Percentiles rank a stretch among this genome's conserved stretches.
Evolutionary conservation across 2,797 vertebrate genomes (phyloP).

Genomic region (Micropoecilia bifurca): DNA sequence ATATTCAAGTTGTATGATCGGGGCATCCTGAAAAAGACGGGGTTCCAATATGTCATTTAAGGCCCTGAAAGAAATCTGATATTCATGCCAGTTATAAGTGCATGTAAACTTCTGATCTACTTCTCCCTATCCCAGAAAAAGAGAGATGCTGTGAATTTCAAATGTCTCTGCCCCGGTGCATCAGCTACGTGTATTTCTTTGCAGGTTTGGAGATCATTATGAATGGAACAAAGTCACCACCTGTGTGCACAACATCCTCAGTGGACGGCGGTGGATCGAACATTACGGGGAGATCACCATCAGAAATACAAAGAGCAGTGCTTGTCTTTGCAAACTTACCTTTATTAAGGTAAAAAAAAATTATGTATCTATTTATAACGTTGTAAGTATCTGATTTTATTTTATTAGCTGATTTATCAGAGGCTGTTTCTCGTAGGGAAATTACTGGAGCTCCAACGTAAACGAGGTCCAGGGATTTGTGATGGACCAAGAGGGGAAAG

Average conservation of each 20-base stretch:
- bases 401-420: neutral
- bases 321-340: slow-evolving; percentile 98
- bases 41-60: neutral
- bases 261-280: slow-evolving; percentile 96
- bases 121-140: neutral
- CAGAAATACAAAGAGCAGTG: slow-evolving; percentile 92
- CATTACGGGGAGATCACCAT: slow-evolving; percentile 98
- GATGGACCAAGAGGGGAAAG: slow-evolving; percentile 97
- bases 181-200: slow-evolving; percentile 25
- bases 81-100: neutral
- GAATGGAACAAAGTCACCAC: slow-evolving; percentile 99
- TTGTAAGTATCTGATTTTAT: neutral
- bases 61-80: neutral
- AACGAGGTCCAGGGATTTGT: slow-evolving; percentile 97
- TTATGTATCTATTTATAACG: neutral
- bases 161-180: neutral
- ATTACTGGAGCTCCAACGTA: slow-evolving; percentile 98
- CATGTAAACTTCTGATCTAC: neutral
- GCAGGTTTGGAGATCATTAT: slow-evolving; percentile 93
- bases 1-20: neutral
- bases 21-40: neutral
- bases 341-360: slow-evolving; percentile 86
- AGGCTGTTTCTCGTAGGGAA: slow-evolving; percentile 83
- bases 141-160: neutral
- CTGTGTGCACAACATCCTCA: slow-evolving; percentile 99